These are phyloP conservation scores for Mycetomoellerius zeteki DNA, from an alignment of 1,140 invertebrate genomes.

Conservation along the genomic window DNA sequence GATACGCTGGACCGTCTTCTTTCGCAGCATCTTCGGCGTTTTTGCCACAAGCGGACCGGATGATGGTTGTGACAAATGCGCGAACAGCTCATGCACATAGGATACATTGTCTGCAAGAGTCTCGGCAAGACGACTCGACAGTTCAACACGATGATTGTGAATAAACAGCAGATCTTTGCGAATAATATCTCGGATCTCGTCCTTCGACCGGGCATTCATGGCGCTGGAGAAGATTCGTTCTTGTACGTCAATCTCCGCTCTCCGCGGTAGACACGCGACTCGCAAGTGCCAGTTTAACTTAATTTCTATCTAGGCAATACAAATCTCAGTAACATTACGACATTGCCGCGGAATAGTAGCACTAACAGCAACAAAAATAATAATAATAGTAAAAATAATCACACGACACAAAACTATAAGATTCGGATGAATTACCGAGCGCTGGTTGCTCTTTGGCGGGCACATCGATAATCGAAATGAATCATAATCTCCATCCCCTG, in stretches of 20 bases:
- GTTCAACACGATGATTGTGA: slow-evolving; percentile 50
- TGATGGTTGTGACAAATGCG: slow-evolving; percentile 72
- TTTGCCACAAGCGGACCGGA: slow-evolving; percentile 79
- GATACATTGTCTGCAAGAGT: slow-evolving; percentile 47
- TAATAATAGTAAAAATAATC: not conserved
- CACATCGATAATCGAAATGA: not conserved
- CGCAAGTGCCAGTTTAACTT: not conserved
- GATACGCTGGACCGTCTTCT: slow-evolving; percentile 74
- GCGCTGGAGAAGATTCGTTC: not conserved
- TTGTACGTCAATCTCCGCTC: not conserved
- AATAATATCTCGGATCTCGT: slow-evolving; percentile 55
- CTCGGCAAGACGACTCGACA: slow-evolving; percentile 54
- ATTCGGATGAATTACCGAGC: too few relatives aligned
- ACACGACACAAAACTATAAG: not conserved
- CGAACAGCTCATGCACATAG: slow-evolving; percentile 61
- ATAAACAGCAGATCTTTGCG: slow-evolving; percentile 55
- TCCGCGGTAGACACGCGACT: not conserved
- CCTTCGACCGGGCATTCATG: slow-evolving; percentile 61
- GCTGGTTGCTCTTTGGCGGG: slow-evolving; percentile 9
- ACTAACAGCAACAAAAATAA: not conserved
- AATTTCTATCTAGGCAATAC: not conserved
- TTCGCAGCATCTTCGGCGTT: slow-evolving; percentile 81
- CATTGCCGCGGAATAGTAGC: not conserved
- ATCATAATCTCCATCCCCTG: not conserved
- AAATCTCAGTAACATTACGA: not conserved